Base-by-base conservation (phyloP, 1,140 invertebrate genomes). In the Arctopsyche grandis region DNA sequence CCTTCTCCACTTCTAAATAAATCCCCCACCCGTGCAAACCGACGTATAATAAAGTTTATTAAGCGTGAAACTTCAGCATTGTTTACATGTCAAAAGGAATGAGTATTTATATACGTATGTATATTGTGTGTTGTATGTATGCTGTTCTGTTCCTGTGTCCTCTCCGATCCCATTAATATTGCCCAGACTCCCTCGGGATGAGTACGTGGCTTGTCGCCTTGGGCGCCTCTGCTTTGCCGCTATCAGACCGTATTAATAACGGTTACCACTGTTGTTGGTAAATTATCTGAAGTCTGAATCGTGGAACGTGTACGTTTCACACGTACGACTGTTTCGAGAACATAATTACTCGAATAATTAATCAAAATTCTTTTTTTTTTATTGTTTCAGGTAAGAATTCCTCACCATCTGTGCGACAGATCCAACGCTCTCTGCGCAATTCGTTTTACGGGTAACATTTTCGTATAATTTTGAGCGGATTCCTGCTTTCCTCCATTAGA, bases 161-260 rank as follows among this genome's bases (percentile, higher is more conserved):
- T 21, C 9, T 80, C 63, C 69, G 60, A 80, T 77, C 26, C 69
- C 76, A 66, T 77, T 77, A 80, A 80, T 76, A 73, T 56, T 48
- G 16, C 16, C 69, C 79, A 80, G 79, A 80, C 79, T 80, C 79
- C 52, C 79, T 5, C 9, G 46, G 74, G 79, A 80, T 7, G 22
- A 26, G 19, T 16, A 21, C 58, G 26, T 22, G 29, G 56, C 38
- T 43, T 43, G 63, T 69, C 58, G 71, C 78, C 69, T 24, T 56
- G 78, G 58, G 69, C 77, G 56, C 26, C 21, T 21, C 19, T 66
- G 19, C 24, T 66, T 66, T 21, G 16, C 52, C 22, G 48, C 43
- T 74, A 74, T 74, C 71, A 44, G 24, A 56, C 26, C 24, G 26
- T 70, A 70, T 70, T 70, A 74, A 74, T 74, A 74, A 56, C 44